Percentiles rank a stretch among this genome's conserved stretches.
Conservation (phyloP, 1,140 invertebrate genomes). For the Lucilia cuprina region DNA sequence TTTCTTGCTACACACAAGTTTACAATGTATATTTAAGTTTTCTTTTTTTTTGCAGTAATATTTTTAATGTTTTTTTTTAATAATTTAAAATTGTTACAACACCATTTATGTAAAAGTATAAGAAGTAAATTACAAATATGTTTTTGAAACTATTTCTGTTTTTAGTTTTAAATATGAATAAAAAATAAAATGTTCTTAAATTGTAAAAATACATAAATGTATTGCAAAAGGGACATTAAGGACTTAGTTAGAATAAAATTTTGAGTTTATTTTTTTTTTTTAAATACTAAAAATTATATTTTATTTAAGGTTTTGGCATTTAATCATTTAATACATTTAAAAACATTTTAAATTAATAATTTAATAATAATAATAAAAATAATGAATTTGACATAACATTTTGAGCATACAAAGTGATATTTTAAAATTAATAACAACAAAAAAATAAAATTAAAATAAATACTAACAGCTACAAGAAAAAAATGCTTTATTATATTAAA, state of each 20-base stretch:
- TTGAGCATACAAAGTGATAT: slow-evolving; percentile 23
- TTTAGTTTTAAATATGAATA: background rate
- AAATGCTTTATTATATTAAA: slow-evolving; percentile 5
- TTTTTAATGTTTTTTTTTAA: background rate
- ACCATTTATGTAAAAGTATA: background rate
- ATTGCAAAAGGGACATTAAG: background rate
- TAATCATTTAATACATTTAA: background rate
- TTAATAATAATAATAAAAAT: background rate
- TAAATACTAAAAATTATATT: slow-evolving; percentile 12
- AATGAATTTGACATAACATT: background rate
- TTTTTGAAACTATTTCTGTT: background rate
- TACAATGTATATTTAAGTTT: background rate
- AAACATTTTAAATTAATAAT: background rate
- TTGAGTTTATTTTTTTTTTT: background rate
- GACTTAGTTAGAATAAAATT: background rate
- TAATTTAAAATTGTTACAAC: slow-evolving; percentile 7
- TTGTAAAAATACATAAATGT: background rate
- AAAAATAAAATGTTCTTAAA: background rate
- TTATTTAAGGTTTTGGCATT: background rate
- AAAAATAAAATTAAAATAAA: background rate
- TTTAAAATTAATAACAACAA: background rate
- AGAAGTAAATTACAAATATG: background rate
- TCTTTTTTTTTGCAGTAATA: background rate
- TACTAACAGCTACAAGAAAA: background rate
- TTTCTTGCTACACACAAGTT: background rate